phyloP scores from a whole-genome alignment of 2,888 invertebrate species.

The Cephus nigrinus region DNA sequence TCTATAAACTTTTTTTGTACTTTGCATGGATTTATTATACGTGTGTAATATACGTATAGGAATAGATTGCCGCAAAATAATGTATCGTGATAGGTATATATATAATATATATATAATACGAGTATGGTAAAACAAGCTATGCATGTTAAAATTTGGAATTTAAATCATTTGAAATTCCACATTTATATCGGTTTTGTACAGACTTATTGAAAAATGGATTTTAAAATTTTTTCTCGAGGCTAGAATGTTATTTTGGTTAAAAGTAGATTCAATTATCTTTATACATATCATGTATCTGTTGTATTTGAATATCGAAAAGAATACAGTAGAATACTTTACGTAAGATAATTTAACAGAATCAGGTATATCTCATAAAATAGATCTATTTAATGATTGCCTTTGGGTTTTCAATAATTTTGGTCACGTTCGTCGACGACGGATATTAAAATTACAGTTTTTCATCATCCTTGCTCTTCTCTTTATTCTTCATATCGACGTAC shows the following conservation, averaged over 20 bases:
- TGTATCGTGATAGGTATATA: background rate
- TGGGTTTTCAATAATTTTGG: background rate
- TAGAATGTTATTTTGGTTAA: constrained; percentile 14
- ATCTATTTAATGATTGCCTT: background rate
- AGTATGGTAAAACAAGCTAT: background rate
- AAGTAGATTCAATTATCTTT: background rate
- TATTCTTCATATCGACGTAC: background rate
- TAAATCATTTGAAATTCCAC: background rate
- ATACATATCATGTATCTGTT: background rate
- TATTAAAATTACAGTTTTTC: background rate
- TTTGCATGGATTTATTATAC: background rate
- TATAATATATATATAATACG: background rate
- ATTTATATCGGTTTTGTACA: constrained; percentile 4
- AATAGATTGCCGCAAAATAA: background rate
- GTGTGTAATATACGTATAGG: too few relatives aligned
- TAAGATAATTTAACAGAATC: background rate
- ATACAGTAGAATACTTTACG: background rate
- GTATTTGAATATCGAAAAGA: background rate
- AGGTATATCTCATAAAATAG: background rate
- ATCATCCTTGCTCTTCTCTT: background rate
- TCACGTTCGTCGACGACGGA: too few relatives aligned
- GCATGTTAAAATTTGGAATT: background rate
- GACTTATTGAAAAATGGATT: constrained; percentile 1
- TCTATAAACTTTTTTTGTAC: background rate
- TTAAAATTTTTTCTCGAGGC: constrained; percentile 8